These are phyloP conservation scores for Chaenocephalus aceratus DNA, from an alignment of 2,113 vertebrate genomes.

Conservation along the genomic window DNA sequence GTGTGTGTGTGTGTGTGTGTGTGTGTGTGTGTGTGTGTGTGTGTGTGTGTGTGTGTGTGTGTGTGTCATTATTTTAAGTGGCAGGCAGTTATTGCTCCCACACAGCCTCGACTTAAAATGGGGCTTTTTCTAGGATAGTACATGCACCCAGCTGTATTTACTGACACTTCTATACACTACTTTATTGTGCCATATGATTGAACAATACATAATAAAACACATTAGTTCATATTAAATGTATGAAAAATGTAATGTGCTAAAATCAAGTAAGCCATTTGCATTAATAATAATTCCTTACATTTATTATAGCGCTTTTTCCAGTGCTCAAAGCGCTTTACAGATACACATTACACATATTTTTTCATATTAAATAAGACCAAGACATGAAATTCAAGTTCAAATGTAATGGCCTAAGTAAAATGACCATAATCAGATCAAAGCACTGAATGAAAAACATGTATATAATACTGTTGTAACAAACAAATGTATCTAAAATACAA, in stretches of 20 bases:
- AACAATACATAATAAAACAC: not conserved
- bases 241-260: not conserved
- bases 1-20: slow-evolving; percentile 30
- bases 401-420: not conserved
- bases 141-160: not conserved
- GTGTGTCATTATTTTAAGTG: slow-evolving; percentile 53
- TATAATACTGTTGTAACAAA: too few species aligned
- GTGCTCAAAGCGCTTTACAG: too few species aligned
- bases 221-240: not conserved
- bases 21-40: slow-evolving; percentile 24
- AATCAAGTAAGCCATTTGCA: not conserved
- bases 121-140: slow-evolving; percentile 6
- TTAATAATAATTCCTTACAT: too few species aligned
- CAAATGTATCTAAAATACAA: too few species aligned
- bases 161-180: not conserved
- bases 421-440: not conserved
- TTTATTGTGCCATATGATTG: not conserved
- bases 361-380: not conserved
- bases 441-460: too few species aligned
- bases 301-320: too few species aligned
- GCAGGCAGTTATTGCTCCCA: slow-evolving; percentile 46
- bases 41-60: slow-evolving; percentile 22
- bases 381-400: not conserved
- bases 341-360: too few species aligned
- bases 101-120: slow-evolving; percentile 38